Conservation (phyloP, 2,797 vertebrate species). For the Anabacerthia variegaticeps region DNA sequence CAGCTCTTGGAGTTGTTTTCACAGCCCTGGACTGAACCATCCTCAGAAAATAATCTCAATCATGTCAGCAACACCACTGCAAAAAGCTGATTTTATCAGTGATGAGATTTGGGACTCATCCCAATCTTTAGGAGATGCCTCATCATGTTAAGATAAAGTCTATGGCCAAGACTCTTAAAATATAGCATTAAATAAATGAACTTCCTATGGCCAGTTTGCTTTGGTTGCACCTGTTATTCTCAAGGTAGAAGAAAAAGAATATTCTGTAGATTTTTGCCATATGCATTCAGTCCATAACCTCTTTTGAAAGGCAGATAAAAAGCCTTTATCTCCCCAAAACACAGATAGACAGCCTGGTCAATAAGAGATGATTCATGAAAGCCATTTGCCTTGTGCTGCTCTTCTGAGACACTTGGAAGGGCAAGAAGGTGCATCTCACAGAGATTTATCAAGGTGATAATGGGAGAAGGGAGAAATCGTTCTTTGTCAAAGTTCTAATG, state of each 20-base stretch:
- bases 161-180: background rate
- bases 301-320: background rate
- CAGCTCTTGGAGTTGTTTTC: background rate
- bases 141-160: background rate
- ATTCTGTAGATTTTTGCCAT: background rate
- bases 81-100: background rate
- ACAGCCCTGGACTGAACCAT: background rate
- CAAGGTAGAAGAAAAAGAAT: background rate
- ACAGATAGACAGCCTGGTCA: constrained; percentile 20
- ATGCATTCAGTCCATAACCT: background rate
- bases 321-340: constrained; percentile 30
- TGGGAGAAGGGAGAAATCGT: background rate
- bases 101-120: background rate
- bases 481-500: background rate
- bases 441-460: constrained; percentile 25
- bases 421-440: background rate
- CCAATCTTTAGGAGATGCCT: background rate
- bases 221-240: background rate
- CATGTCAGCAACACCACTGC: background rate
- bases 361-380: constrained; percentile 26
- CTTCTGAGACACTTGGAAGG: background rate
- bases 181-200: background rate
- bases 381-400: background rate
- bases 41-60: background rate
- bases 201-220: background rate